Base-by-base conservation (phyloP, 2,888 invertebrate genomes). In the Tinea semifulvella region DNA sequence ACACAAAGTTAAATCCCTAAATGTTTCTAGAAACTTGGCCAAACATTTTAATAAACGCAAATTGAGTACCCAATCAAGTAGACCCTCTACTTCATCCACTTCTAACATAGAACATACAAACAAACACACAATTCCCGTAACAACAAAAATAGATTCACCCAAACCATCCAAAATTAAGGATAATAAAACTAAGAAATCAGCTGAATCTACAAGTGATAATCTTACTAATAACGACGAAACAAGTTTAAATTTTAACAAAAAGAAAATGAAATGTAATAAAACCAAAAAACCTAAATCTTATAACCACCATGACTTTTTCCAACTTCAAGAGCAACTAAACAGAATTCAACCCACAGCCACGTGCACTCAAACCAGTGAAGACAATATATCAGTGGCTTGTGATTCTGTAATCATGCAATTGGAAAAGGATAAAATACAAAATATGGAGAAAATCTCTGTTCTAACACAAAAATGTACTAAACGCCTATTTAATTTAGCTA, bases 371-470 rank as follows among this genome's bases (percentile, higher is more conserved):
- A 75, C 79, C 13, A 66, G 56, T 36, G 56, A 56, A 35, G 60
- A 31, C 31, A 14, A 31, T 3, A 11, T 4, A 2, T 2, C 14
- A 13, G 6, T 2, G 6, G 14, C 6, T 7, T 7, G 13, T 39
- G 74, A 77, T 53, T 55, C 58, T 2, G 67, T 74, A 51, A 67
- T 65, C 44, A 65, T 75, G 54, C 70, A 67, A 56, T 45, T 73
- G 47, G 79, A 71, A 19, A 75, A 77, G 58, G 63, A 68, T 42
- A 77, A 79, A 61, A 60, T 77, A 42, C 69, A 77, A 50, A 79
- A 79, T 50, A 80, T 79, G 70, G 79, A 79, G 53, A 79, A 77
- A 62, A 77, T 80, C 42, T 79, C 80, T 11, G 70, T 75, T 50
- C 59, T 79, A 17, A 80, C 80, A 4, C 77, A 80, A 54, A 75